These are phyloP conservation scores for Chaenogobius annularis DNA, from an alignment of 2,113 vertebrate genomes.

Conservation along the genomic window DNA sequence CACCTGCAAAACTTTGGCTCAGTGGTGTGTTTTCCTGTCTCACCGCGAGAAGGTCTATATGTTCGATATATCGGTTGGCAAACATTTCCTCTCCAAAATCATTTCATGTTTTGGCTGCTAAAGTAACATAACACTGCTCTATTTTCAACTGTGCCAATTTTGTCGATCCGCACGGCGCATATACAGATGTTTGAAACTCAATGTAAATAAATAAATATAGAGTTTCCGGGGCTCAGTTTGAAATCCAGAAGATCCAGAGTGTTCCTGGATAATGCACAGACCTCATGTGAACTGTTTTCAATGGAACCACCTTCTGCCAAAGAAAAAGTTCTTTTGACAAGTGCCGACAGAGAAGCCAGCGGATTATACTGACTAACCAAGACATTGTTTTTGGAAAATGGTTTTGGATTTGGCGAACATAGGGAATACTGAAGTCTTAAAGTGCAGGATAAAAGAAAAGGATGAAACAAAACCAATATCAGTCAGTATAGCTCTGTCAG, in stretches of 20 bases:
- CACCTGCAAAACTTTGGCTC: no score
- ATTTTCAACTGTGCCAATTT: background rate
- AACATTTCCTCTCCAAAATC: background rate
- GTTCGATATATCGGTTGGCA: background rate
- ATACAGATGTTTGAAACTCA: background rate
- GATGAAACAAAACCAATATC: background rate
- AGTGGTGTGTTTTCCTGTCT: background rate
- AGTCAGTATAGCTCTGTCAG: no score
- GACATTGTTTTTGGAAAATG: slow-evolving; percentile 11
- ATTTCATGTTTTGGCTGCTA: background rate
- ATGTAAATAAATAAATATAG: slow-evolving; percentile 9
- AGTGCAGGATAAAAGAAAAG: background rate
- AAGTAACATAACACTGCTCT: background rate
- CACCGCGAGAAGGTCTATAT: background rate
- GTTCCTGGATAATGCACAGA: slow-evolving; percentile 9
- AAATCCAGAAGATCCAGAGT: background rate
- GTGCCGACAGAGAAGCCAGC: slow-evolving; percentile 7
- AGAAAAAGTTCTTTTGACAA: slow-evolving; percentile 11
- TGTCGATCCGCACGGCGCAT: background rate
- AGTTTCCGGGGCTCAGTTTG: background rate
- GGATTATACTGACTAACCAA: slow-evolving; percentile 8
- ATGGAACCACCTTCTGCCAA: slow-evolving; percentile 6
- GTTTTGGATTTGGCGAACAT: background rate
- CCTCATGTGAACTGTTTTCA: slow-evolving; percentile 20
- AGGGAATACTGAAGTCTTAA: background rate